Base-by-base conservation (phyloP, 2,888 invertebrate genomes). In the Cheilosia vulpina region DNA sequence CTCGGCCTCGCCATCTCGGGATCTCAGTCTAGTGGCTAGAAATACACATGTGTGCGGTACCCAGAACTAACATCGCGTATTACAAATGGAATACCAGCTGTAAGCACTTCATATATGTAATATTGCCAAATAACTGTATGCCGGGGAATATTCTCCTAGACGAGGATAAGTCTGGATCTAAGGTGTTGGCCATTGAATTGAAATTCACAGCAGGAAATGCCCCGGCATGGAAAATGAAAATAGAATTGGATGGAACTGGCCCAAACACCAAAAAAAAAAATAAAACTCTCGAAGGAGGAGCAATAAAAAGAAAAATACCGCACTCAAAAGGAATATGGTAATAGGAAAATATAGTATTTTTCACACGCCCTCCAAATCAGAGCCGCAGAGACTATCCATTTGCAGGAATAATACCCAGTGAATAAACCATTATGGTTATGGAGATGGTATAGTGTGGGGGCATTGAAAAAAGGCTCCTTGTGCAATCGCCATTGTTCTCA, bases 311-410 rank as follows among this genome's bases (percentile, higher is more conserved):
- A 11, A 15, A 38, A 63, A 47, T 24, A 68, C 53, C 53, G 45
- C 69, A 52, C 75, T 84, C 84, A 75, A 76, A 84, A 80, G 84
- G 84, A 84, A 79, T 75, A 79, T 84, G 83, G 66, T 78, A 83
- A 83, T 83, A 43, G 83, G 78, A 71, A 79, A 79, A 84, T 80
- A 76, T 84, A 84, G 69, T 55, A 84, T 80, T 84, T 84, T 84
- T 84, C 75, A 84, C 84, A 84, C 84, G 84, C 84, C 84, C 84
- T 84, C 75, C 75, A 80, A 84, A 84, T 84, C 84, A 84, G 75
- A 79, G 75, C 71, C 79, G 66, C 79, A 69, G 80, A 84, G 84
- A 84, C 84, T 84, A 84, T 84, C 84, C 84, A 84, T 84, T 84
- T 84, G 79, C 84, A 65, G 65, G 75, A 79, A 84, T 84, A 79